These are phyloP conservation scores for Megaleporinus macrocephalus DNA, from an alignment of 2,113 vertebrate species.

Conservation along the genomic window DNA sequence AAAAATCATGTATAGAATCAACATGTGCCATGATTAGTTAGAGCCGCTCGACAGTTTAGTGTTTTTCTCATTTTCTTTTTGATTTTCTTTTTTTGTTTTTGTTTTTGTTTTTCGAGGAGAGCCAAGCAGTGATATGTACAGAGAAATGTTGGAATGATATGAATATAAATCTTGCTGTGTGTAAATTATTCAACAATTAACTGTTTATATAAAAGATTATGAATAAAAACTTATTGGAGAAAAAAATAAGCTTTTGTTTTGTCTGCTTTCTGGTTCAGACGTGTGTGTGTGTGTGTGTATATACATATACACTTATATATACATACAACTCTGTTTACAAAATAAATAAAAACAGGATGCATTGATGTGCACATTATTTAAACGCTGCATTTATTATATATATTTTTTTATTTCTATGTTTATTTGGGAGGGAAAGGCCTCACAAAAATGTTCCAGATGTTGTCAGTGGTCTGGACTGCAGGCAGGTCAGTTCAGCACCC, in stretches of 20 bases:
- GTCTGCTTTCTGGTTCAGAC: not conserved
- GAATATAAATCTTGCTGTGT: slow-evolving; percentile 87
- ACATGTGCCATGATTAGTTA: slow-evolving; percentile 78
- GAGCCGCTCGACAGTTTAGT: slow-evolving; percentile 77
- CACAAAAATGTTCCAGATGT: too few species aligned
- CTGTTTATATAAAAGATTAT: slow-evolving; percentile 97
- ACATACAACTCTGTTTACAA: too few species aligned
- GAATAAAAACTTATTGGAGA: slow-evolving; percentile 92
- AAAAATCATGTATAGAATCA: slow-evolving; percentile 76
- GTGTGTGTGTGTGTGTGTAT: too few species aligned
- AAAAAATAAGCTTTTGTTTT: not conserved
- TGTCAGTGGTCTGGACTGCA: too few species aligned
- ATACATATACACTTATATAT: too few species aligned
- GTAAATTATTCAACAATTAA: slow-evolving; percentile 96
- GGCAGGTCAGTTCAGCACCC: too few species aligned
- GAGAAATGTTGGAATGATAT: slow-evolving; percentile 85
- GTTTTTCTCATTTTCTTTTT: slow-evolving; percentile 80
- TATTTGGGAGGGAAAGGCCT: too few species aligned
- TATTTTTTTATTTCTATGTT: too few species aligned
- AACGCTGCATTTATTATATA: too few species aligned
- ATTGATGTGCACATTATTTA: too few species aligned
- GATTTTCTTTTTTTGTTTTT: slow-evolving; percentile 80
- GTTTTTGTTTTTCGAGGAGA: slow-evolving; percentile 89
- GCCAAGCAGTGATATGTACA: slow-evolving; percentile 90
- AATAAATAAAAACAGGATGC: too few species aligned